Evolutionary conservation across 2,797 vertebrate species (phyloP).

Genomic region (Rhabdophis nuchalis): DNA sequence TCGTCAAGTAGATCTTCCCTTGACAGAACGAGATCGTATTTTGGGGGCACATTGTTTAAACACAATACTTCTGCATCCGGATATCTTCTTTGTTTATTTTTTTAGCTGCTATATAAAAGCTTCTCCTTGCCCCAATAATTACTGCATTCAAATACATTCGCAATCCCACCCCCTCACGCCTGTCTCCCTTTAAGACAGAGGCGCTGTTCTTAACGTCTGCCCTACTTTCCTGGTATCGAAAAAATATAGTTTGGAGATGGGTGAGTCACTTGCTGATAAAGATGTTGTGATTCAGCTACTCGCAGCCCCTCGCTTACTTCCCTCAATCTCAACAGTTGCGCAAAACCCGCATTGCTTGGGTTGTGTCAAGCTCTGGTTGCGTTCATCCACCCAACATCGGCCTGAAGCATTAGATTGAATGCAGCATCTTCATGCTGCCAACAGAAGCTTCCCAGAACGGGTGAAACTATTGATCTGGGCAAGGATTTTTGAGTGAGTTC

Average conservation of each 20-base stretch:
- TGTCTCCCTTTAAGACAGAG: constrained; percentile 10
- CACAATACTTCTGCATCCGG: not conserved
- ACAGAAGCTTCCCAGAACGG: not conserved
- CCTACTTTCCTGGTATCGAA: constrained; percentile 21
- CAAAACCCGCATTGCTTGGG: not conserved
- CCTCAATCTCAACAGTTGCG: not conserved
- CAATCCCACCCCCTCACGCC: not conserved
- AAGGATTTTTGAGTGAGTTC: not conserved
- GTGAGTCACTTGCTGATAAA: not conserved
- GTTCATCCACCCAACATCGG: not conserved
- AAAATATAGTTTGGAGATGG: not conserved
- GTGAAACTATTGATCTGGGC: not conserved
- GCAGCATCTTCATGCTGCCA: not conserved
- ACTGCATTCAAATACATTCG: not conserved
- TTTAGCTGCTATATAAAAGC: not conserved
- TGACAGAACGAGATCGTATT: not conserved
- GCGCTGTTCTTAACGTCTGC: not conserved
- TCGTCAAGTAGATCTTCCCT: not conserved
- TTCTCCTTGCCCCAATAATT: not conserved
- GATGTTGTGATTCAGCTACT: constrained; percentile 39
- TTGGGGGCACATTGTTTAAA: not conserved
- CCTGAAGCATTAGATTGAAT: not conserved
- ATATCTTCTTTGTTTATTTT: not conserved
- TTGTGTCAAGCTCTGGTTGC: not conserved
- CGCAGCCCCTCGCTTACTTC: constrained; percentile 19